Evolutionary conservation across 2,888 invertebrate species (phyloP).

Genomic region (Theretra japonica): DNA sequence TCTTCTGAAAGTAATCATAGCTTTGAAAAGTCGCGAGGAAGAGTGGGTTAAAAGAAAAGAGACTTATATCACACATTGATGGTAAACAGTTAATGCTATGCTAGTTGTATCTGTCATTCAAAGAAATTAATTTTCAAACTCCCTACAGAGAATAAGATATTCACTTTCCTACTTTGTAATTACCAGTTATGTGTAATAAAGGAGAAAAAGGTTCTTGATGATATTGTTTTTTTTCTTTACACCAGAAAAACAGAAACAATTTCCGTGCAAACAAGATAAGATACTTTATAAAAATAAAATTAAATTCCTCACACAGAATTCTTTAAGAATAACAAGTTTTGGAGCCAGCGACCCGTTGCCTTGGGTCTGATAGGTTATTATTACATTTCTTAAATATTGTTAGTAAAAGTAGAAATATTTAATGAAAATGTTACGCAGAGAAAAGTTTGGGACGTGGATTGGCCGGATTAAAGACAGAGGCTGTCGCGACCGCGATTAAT

Average conservation of each 20-base stretch:
- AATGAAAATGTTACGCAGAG: neutral
- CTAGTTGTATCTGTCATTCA: too few relatives aligned
- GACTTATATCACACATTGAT: too few relatives aligned
- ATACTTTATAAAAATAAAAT: neutral
- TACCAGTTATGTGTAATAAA: neutral
- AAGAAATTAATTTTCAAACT: too few relatives aligned
- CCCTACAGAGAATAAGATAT: too few relatives aligned
- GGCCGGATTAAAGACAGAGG: too few relatives aligned
- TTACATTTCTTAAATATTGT: slow-evolving; percentile 16
- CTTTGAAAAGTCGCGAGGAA: too few relatives aligned
- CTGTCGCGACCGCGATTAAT: neutral
- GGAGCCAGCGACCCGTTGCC: neutral
- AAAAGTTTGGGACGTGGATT: slow-evolving; percentile 8
- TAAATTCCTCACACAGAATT: neutral
- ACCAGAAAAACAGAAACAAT: neutral
- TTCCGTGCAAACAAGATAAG: neutral
- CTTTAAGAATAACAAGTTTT: neutral
- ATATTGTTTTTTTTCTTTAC: neutral
- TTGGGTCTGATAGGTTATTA: slow-evolving; percentile 1
- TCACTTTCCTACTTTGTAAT: too few relatives aligned
- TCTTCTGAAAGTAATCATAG: too few relatives aligned
- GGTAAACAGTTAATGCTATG: too few relatives aligned
- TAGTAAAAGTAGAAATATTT: neutral
- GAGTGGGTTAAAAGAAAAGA: too few relatives aligned
- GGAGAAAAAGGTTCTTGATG: neutral